Percentiles rank a stretch among this genome's conserved stretches.
Conservation (phyloP, 2,797 vertebrate species). For the Darevskia mixta region DNA sequence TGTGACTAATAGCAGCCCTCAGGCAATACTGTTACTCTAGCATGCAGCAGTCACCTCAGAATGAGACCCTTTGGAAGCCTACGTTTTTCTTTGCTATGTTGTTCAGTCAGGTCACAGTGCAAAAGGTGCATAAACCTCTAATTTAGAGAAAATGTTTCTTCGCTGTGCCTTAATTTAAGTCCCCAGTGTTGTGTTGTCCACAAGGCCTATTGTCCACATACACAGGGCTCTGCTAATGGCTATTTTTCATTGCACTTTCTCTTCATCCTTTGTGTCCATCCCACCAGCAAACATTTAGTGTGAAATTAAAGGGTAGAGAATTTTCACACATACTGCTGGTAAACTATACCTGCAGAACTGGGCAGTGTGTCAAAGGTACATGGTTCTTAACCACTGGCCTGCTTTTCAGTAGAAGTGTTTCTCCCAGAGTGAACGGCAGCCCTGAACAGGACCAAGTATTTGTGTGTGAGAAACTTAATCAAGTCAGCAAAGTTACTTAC, state of each 20-base stretch:
- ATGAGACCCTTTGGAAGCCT: constrained; percentile 21
- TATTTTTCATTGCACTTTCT: constrained; percentile 1
- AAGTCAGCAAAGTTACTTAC: not conserved
- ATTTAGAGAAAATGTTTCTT: constrained; percentile 33
- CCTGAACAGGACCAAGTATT: not conserved
- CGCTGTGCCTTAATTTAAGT: constrained; percentile 35
- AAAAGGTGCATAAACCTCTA: constrained; percentile 4
- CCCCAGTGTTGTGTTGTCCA: constrained; percentile 8
- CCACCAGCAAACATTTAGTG: not conserved
- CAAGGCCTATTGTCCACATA: not conserved
- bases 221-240: not conserved
- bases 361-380: not conserved
- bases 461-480: not conserved
- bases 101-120: not conserved
- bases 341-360: not conserved
- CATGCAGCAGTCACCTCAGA: constrained; percentile 29
- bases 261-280: not conserved
- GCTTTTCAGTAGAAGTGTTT: not conserved
- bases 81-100: not conserved
- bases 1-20: constrained; percentile 51
- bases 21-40: constrained; percentile 29
- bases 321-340: not conserved
- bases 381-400: not conserved
- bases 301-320: constrained; percentile 12
- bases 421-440: not conserved